phyloP scores from a whole-genome alignment of 2,888 invertebrate species.

The Athrips mouffetella region DNA sequence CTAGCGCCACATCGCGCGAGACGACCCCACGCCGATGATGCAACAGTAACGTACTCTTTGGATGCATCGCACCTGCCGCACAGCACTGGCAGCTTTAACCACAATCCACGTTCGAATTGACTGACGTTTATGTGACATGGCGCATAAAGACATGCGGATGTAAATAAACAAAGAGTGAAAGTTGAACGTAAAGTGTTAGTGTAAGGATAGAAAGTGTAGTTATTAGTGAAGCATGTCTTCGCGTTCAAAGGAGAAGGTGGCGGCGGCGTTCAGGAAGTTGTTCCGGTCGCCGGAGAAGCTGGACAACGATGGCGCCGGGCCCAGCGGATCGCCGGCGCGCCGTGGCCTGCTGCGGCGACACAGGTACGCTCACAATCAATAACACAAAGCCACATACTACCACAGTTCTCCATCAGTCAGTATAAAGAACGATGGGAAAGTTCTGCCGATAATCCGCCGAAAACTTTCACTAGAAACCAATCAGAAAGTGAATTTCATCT shows the following conservation, averaged over 20 bases:
- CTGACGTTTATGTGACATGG: slow-evolving; percentile 52
- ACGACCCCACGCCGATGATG: slow-evolving; percentile 36
- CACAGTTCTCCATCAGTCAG: too few species aligned
- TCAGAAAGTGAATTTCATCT: too few species aligned
- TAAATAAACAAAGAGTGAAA: slow-evolving; percentile 40
- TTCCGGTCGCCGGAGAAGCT: slow-evolving; percentile 86
- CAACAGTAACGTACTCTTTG: too few species aligned
- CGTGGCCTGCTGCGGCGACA: slow-evolving; percentile 72
- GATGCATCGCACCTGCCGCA: slow-evolving; percentile 16
- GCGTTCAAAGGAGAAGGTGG: slow-evolving; percentile 88
- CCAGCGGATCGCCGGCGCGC: slow-evolving; percentile 80
- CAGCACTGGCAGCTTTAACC: slow-evolving; percentile 24
- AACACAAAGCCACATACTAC: too few species aligned
- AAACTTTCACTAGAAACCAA: too few species aligned
- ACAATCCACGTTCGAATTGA: slow-evolving; percentile 37
- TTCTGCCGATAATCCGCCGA: too few species aligned
- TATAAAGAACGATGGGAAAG: too few species aligned
- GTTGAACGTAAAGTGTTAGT: slow-evolving; percentile 33
- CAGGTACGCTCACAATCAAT: slow-evolving; percentile 47
- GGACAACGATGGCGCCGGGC: slow-evolving; percentile 80
- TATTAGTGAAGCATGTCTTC: slow-evolving; percentile 81
- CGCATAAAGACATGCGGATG: slow-evolving; percentile 39
- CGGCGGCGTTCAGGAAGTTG: slow-evolving; percentile 87
- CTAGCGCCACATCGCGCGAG: slow-evolving; percentile 40
- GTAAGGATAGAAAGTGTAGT: slow-evolving; percentile 41